Base-by-base conservation (phyloP, 2,113 vertebrate genomes). In the Clupea harengus region DNA sequence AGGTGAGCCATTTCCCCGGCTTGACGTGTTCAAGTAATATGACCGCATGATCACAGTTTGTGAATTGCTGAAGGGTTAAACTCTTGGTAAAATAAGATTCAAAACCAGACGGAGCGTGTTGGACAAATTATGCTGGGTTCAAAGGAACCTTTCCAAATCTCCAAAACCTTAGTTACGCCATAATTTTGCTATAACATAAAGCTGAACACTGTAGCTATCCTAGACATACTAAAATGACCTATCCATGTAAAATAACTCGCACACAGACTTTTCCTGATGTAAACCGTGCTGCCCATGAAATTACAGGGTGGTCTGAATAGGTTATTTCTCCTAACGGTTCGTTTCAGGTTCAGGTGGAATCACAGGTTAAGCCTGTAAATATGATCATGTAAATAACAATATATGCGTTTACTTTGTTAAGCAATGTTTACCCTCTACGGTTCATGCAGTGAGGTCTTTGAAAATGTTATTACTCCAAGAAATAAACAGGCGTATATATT, bases 1-100 rank as follows among this genome's bases (percentile, higher is more conserved):
- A 99, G 98, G 98, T 99, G 95, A 90, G 85, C 28, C 11, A 78
- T 78, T 78, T 78, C 39, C 39, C 72, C 28, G 32, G 28, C 72
- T 78, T 28, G 25, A 75, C 13, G 39, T 75, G 25, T 75, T 32
- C 13, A 4, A 32, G 28, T 72, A 72, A 32, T 72, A 13, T 39
- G 28, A 17, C 25, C 3, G 64, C 64, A 72, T 72, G n/a, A 8
- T 67, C 10, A 11, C 67, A 75, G 67, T 32, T 39, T 32, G 67
- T 10, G 28, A 75, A 78, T 78, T 3, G 72, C 72, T 32, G 1
- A 78, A 75, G 25, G 28, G 44, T 32, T 39, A 39, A 78, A 78
- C 32, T 17, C 6, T 78, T 4, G 28, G 72, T 78, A 32, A 78
- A 78, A 78, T 78, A 39, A 13, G 72, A 39, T 67, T 60, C n/a